These are phyloP conservation scores for Meriones psammophilus DNA, from an alignment of 2,797 vertebrate species.

Conservation along the genomic window DNA sequence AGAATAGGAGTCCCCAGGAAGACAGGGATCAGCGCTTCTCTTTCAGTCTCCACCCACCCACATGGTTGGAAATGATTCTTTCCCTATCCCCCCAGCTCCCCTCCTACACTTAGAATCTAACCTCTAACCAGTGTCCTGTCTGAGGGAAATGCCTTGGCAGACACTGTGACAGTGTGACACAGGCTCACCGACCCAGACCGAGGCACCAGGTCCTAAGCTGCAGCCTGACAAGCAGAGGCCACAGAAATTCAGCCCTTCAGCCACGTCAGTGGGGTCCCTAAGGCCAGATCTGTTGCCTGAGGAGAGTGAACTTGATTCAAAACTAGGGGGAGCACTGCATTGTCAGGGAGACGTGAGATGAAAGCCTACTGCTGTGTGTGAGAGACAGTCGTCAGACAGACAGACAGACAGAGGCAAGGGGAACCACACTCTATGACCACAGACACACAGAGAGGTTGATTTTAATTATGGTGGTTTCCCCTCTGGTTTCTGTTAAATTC, in stretches of 20 bases:
- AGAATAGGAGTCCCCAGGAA: not conserved
- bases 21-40: not conserved
- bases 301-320: not conserved
- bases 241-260: slow-evolving; percentile 40
- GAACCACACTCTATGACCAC: not conserved
- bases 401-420: too few relatives aligned
- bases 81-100: too few relatives aligned
- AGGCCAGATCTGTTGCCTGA: not conserved
- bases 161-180: not conserved
- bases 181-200: not conserved
- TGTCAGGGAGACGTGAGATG: not conserved
- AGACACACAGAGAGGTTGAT: not conserved
- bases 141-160: not conserved
- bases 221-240: slow-evolving; percentile 38
- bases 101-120: slow-evolving; percentile 7
- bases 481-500: not conserved
- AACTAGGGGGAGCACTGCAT: not conserved
- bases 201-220: not conserved
- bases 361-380: not conserved
- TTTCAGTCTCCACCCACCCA: not conserved
- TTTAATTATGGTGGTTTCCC: not conserved
- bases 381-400: too few relatives aligned
- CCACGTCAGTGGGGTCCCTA: not conserved
- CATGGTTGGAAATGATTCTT: not conserved
- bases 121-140: not conserved